These are phyloP conservation scores for Propithecus perrieri DNA, from an alignment of 2,797 vertebrate species.

Conservation along the genomic window DNA sequence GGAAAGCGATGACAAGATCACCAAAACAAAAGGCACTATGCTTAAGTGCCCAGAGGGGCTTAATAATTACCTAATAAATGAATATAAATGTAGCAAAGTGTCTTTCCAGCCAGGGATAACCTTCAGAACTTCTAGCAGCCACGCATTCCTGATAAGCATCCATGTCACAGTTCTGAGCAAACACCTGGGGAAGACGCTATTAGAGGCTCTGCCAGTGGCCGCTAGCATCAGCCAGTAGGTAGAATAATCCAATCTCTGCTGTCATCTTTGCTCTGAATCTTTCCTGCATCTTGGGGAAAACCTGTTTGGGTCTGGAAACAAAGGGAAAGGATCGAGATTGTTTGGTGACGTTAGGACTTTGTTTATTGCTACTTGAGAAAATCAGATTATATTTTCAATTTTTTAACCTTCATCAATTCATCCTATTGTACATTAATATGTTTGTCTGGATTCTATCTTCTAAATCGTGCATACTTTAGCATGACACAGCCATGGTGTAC, in stretches of 20 bases:
- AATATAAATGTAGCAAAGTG: background rate
- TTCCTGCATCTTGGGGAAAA: background rate
- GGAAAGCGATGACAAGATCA: background rate
- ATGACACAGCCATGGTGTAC: background rate
- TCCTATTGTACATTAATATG: background rate
- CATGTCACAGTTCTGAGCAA: background rate
- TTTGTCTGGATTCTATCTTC: background rate
- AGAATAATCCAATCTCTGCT: background rate
- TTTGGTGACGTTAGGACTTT: background rate
- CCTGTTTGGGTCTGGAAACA: background rate
- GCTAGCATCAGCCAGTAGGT: background rate
- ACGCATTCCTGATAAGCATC: background rate
- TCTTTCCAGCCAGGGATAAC: background rate
- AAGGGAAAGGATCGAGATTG: background rate
- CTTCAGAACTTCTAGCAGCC: background rate
- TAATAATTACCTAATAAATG: background rate
- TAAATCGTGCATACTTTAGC: background rate
- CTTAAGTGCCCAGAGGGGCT: background rate
- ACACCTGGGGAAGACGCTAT: background rate
- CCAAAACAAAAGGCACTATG: background rate
- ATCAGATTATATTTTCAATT: background rate
- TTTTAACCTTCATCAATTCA: background rate
- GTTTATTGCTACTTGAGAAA: background rate
- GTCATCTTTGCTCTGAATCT: background rate
- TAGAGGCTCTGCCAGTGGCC: background rate